Evolutionary conservation across 2,888 invertebrate genomes (phyloP), one percentile per base, ranked within the genome.

Genomic region (Melanostoma mellinum): DNA sequence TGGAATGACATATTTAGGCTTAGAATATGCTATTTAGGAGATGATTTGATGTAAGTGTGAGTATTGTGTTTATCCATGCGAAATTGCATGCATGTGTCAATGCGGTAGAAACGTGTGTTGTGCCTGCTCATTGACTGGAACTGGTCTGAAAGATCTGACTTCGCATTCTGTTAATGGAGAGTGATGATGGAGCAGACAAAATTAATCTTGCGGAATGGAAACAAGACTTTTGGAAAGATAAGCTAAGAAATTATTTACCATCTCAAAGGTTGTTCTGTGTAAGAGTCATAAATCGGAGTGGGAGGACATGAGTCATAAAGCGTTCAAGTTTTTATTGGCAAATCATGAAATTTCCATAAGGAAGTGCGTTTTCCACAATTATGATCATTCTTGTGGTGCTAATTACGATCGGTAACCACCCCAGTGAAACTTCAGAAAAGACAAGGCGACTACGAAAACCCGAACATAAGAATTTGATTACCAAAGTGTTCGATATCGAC

Each of bases 71-170:
- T 56, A 75, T 52, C 46, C 69, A 75, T 58, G 75, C 65, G 46
- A 75, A 65, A 75, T 80, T 53, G 63, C 80, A 80, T 20, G 20
- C 20, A 20, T 20, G n/a, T 80, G 75, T 61, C 42, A 42, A 4
- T 4, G 3, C 2, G 5, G n/a, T 10, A 32, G n/a, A 48, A 35
- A 40, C 61, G 42, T 72, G 58, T 60, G 50, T 6, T 8, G n/a
- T n/a, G 2, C n/a, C 20, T 8, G 20, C 9, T 1, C 2, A 4
- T 30, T 38, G 8, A 30, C 9, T 10, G n/a, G 5, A 78, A 53
- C 65, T 40, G 10, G 38, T 38, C 2, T 44, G 10, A 58, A 20
- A 35, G 56, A 36, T 36, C 58, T 40, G 40, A 42, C 50, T 53
- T 40, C 32, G 32, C 44, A 50, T 50, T 30, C 3, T 36, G 10